Conservation (phyloP, 2,888 invertebrate genomes). For the Galerucella calmariensis region DNA sequence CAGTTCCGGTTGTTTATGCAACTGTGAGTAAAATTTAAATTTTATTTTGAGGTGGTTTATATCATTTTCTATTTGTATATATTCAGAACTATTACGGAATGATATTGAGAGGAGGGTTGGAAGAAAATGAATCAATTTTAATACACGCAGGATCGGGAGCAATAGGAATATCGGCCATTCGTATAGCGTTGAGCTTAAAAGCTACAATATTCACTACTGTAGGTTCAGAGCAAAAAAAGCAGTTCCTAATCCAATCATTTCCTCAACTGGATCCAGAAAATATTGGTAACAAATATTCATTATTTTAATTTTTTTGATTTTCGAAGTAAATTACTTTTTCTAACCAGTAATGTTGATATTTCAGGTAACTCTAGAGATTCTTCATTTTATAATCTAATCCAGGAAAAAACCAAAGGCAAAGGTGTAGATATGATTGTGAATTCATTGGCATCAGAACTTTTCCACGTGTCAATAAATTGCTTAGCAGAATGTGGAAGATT, state of each 20-base stretch:
- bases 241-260: slow-evolving; percentile 84
- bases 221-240: slow-evolving; percentile 83
- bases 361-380: slow-evolving; percentile 85
- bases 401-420: slow-evolving; percentile 79
- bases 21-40: slow-evolving; percentile 61
- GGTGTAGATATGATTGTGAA: slow-evolving; percentile 76
- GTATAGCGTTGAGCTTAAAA: slow-evolving; percentile 85
- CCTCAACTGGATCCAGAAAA: slow-evolving; percentile 79
- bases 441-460: slow-evolving; percentile 89
- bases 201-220: slow-evolving; percentile 90
- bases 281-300: slow-evolving; percentile 67
- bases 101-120: slow-evolving; percentile 44
- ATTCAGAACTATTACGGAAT: slow-evolving; percentile 50
- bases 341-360: background rate
- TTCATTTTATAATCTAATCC: slow-evolving; percentile 86
- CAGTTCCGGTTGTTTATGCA: slow-evolving; percentile 73
- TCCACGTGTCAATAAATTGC: slow-evolving; percentile 75
- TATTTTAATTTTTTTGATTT: background rate
- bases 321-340: too few species aligned
- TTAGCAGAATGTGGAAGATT: slow-evolving; percentile 74
- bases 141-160: slow-evolving; percentile 73
- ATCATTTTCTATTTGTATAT: background rate
- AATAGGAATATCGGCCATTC: slow-evolving; percentile 94
- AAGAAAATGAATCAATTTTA: slow-evolving; percentile 47
- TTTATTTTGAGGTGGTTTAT: background rate